These are phyloP conservation scores for Pelosia muscerda DNA, from an alignment of 2,888 invertebrate species.

Conservation along the genomic window DNA sequence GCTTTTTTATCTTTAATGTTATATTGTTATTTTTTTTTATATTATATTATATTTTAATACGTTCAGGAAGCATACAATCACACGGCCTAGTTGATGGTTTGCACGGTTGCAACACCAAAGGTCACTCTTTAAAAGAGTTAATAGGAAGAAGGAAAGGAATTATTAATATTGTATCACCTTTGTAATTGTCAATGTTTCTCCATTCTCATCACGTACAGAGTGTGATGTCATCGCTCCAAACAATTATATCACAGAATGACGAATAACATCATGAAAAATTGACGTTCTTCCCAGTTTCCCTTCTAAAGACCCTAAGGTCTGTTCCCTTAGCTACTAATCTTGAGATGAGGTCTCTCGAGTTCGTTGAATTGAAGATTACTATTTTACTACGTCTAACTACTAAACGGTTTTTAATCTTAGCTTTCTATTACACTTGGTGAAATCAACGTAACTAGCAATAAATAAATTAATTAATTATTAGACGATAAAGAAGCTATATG, in stretches of 20 bases:
- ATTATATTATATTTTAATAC: constrained; percentile 4
- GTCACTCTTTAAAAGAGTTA: not conserved
- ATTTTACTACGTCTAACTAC: not conserved
- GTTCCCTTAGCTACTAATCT: no score
- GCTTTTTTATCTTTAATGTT: not conserved
- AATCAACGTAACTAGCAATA: not conserved
- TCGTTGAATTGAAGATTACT: not conserved
- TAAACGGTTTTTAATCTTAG: not conserved
- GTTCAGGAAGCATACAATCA: not conserved
- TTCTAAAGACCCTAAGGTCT: not conserved
- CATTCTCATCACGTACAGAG: not conserved
- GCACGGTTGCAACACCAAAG: not conserved
- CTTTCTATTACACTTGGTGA: not conserved
- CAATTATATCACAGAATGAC: not conserved
- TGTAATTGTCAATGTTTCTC: not conserved
- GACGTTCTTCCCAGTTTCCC: no score
- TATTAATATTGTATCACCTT: not conserved
- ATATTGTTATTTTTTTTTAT: not conserved
- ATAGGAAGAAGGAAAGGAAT: constrained; percentile 2
- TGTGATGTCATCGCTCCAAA: not conserved
- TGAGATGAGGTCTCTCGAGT: not conserved
- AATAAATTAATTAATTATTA: not conserved
- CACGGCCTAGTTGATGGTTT: not conserved
- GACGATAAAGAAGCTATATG: not conserved
- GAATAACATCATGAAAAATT: no score